These are phyloP conservation scores for Sus cebifrons DNA, from an alignment of 2,797 vertebrate genomes.

Conservation along the genomic window DNA sequence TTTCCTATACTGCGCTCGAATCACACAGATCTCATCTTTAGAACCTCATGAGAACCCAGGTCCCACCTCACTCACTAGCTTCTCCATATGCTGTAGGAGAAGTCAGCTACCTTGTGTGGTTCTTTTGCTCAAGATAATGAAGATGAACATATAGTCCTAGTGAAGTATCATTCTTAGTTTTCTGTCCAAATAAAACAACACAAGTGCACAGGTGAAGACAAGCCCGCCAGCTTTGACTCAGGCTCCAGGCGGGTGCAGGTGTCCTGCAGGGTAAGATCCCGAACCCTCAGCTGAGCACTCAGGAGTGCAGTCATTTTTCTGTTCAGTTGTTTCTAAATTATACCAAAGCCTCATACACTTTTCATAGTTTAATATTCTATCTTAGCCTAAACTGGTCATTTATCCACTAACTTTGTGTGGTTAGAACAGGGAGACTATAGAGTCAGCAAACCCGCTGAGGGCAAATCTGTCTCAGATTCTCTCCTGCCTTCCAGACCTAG, in stretches of 20 bases:
- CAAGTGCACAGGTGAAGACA: not conserved
- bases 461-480: not conserved
- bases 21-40: not conserved
- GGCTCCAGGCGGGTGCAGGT: too few relatives aligned
- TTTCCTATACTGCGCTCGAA: not conserved
- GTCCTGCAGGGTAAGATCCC: accelerated
- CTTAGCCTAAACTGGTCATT: not conserved
- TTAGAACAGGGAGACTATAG: not conserved
- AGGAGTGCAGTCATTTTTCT: not conserved
- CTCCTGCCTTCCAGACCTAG: not conserved
- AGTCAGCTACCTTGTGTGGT: not conserved
- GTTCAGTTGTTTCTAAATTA: not conserved
- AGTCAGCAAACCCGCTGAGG: not conserved
- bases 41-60: not conserved
- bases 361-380: not conserved
- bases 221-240: not conserved
- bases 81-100: not conserved
- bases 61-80: not conserved
- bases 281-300: not conserved
- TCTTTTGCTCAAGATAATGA: not conserved
- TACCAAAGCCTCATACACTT: not conserved
- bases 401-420: not conserved
- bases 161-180: not conserved
- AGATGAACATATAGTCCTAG: not conserved
- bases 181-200: not conserved